Base-by-base conservation (phyloP, 1,140 invertebrate species). In the Vollenhovia emeryi region DNA sequence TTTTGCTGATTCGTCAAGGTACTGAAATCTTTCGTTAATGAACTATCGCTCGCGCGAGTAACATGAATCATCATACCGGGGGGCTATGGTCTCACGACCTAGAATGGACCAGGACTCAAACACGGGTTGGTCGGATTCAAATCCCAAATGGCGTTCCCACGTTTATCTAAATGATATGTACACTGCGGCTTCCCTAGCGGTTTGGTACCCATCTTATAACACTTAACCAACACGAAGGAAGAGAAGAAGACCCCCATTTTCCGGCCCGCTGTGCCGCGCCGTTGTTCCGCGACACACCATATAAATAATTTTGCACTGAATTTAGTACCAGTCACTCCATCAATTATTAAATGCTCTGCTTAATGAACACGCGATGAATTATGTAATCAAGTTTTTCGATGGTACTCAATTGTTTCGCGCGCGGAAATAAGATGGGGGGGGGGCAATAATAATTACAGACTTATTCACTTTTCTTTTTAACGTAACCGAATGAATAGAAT, bases 141-240 rank as follows among this genome's bases (percentile, higher is more conserved):
- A 73, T 82, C 78, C 78, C 78, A 82, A 82, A 82, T 73, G 78
- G 13, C 50, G 24, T 64, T 57, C n/a, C 50, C 27, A 45, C 66
- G 64, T 82, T 71, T 82, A 82, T 82, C 78, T 71, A 82, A 82
- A 82, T 82, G 78, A 82, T 82, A 82, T 82, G 78, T 82, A 82
- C 78, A 82, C 66, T 82, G 66, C 13, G 48, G 78, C 24, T 82
- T 71, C 66, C 78, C 78, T 7, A 45, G 66, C 24, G 66, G n/a
- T 64, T 50, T 64, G 6, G 27, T 33, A 45, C 18, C 36, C 15
- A 62, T 57, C 78, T 80, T 80, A 66, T 66, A 71, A 80, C 64
- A 79, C 78, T 80, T 69, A 79, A 66, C 75, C 9, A 45, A 66
- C 62, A 66, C 62, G 6, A 15, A 27, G 59, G 21, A n/a, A 27